Conservation (phyloP, 2,113 vertebrate species). For the Semicossyphus pulcher region DNA sequence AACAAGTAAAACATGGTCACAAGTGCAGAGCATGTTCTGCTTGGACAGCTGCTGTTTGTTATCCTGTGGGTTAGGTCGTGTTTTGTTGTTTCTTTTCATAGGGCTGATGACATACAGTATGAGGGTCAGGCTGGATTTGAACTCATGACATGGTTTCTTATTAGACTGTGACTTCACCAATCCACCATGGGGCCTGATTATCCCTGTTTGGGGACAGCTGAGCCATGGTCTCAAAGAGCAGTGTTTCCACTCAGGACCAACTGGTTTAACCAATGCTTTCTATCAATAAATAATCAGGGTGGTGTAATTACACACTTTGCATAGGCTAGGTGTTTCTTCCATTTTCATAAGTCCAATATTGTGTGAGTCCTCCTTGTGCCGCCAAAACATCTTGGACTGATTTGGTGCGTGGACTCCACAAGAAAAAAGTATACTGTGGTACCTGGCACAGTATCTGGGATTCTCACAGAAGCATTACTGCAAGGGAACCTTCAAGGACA, state of each 20-base stretch:
- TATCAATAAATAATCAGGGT: too few species aligned
- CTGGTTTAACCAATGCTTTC: too few species aligned
- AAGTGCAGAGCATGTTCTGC: slow-evolving; percentile 40
- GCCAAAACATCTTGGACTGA: too few species aligned
- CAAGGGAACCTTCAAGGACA: too few species aligned
- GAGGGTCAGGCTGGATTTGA: slow-evolving; percentile 22
- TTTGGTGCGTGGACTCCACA: too few species aligned
- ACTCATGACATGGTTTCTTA: slow-evolving; percentile 17
- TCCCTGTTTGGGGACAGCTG: slow-evolving; percentile 17
- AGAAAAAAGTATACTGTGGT: too few species aligned
- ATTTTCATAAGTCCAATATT: too few species aligned
- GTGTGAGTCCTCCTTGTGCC: too few species aligned
- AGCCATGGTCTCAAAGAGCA: slow-evolving; percentile 3
- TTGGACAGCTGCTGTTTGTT: slow-evolving; percentile 70
- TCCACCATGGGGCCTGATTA: slow-evolving; percentile 29
- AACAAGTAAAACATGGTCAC: slow-evolving; percentile 8
- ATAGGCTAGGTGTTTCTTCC: too few species aligned
- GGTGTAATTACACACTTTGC: too few species aligned
- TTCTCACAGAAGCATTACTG: too few species aligned
- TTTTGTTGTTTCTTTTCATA: slow-evolving; percentile 21
- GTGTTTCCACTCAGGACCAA: neutral
- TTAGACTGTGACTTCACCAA: slow-evolving; percentile 5
- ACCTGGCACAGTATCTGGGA: too few species aligned
- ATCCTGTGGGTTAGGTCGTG: slow-evolving; percentile 25
- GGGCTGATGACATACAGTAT: slow-evolving; percentile 10